A percentile compares a stretch with the other conserved stretches of the same genome.
phyloP scores from a whole-genome alignment of 2,888 invertebrate species.

The Pyrochroa serraticornis region DNA sequence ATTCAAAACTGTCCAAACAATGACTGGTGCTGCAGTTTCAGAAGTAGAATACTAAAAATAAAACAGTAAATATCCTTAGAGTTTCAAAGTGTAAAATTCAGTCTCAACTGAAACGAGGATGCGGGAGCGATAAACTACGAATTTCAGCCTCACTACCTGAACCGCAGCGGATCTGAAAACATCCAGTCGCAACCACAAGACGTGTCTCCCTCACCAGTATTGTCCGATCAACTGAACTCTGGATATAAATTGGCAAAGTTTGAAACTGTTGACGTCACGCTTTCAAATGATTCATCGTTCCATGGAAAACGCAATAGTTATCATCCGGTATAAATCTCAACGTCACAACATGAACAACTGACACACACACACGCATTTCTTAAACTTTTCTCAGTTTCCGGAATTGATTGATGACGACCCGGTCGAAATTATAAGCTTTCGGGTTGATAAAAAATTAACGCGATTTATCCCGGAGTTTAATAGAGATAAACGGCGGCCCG shows the following conservation, averaged over 20 bases:
- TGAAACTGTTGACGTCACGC: constrained; percentile 30
- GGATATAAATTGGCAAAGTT: constrained; percentile 32
- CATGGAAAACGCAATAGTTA: constrained; percentile 28
- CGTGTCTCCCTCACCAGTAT: constrained; percentile 18
- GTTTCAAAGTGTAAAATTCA: constrained; percentile 11
- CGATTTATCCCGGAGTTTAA: too few relatives aligned
- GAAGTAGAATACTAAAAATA: too few relatives aligned
- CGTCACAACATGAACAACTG: constrained; percentile 22
- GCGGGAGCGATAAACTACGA: background rate
- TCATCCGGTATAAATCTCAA: constrained; percentile 25
- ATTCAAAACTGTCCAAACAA: too few relatives aligned
- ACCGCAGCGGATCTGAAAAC: constrained; percentile 4
- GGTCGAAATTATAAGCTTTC: too few relatives aligned
- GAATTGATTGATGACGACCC: constrained; percentile 15
- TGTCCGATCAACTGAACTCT: constrained; percentile 25
- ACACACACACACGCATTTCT: constrained; percentile 24
- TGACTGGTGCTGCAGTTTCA: too few relatives aligned
- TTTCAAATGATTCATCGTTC: constrained; percentile 30
- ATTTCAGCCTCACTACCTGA: constrained; percentile 6
- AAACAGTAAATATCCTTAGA: background rate
- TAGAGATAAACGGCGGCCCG: too few relatives aligned
- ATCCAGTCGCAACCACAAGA: constrained; percentile 11
- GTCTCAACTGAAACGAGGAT: constrained; percentile 1
- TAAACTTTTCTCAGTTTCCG: constrained; percentile 26
- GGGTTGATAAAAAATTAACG: too few relatives aligned